Evolutionary conservation across 2,888 invertebrate genomes (phyloP).

Genomic region (Hartigia nigra): DNA sequence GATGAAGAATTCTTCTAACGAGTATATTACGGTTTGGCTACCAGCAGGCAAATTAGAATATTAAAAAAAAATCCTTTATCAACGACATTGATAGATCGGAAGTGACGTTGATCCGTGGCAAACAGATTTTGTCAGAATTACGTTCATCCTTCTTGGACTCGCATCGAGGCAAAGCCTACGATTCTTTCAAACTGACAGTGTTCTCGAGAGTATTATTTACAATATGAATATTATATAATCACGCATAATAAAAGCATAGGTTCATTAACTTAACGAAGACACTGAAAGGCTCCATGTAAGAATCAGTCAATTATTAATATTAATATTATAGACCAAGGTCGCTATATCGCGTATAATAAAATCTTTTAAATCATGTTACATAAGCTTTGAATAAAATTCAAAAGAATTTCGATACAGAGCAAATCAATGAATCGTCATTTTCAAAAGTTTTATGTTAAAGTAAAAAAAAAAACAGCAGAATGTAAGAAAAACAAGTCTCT

Average conservation of each 20-base stretch:
- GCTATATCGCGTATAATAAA: not conserved
- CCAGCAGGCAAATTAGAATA: not conserved
- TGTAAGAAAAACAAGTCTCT: not conserved
- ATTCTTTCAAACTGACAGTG: not conserved
- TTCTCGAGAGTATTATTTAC: not conserved
- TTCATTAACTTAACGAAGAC: conserved; percentile 6
- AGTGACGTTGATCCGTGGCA: not conserved
- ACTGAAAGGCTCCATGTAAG: conserved; percentile 9
- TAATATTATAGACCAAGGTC: not conserved
- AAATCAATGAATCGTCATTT: not conserved
- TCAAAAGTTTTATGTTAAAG: not conserved
- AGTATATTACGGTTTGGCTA: conserved; percentile 3
- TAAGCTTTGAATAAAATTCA: no score
- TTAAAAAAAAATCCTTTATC: not conserved
- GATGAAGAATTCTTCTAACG: not conserved
- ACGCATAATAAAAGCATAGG: conserved; percentile 1
- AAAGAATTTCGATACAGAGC: not conserved
- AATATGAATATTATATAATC: conserved; percentile 2
- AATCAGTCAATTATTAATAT: not conserved
- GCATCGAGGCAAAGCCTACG: not conserved
- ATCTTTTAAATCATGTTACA: not conserved
- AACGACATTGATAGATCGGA: not conserved
- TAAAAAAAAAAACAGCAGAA: not conserved
- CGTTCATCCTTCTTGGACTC: not conserved
- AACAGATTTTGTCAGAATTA: not conserved